A percentile compares a stretch with the other conserved stretches of the same genome.
Conservation (phyloP, 2,113 vertebrate species). For the Apteryx mantelli region DNA sequence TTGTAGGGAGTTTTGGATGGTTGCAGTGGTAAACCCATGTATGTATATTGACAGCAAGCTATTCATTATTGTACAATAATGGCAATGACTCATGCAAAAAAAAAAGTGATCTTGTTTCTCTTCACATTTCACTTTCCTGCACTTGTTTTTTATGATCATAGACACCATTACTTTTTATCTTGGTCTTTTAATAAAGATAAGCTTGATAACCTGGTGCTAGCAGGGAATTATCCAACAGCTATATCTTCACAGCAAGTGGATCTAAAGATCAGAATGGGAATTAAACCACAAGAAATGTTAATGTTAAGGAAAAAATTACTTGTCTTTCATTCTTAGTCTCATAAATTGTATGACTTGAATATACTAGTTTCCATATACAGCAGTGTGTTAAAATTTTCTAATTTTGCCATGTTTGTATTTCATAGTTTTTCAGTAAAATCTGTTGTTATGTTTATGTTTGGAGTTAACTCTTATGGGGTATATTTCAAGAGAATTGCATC, state of each 20-base stretch:
- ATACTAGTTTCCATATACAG: not conserved
- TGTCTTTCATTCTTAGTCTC: not conserved
- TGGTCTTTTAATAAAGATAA: conserved; percentile 1
- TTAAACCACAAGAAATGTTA: not conserved
- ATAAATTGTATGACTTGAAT: not conserved
- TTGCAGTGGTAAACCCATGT: not conserved
- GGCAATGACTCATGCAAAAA: not conserved
- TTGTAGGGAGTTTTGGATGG: not conserved
- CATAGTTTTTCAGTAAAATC: not conserved
- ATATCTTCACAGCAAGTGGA: not conserved
- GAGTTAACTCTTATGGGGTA: not conserved
- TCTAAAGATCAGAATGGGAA: not conserved
- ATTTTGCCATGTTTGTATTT: not conserved
- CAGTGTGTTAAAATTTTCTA: not conserved
- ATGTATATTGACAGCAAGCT: fast-evolving
- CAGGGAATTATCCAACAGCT: not conserved
- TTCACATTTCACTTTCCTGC: not conserved
- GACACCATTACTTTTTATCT: not conserved
- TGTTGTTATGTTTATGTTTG: not conserved
- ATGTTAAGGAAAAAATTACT: not conserved
- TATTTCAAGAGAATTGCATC: no score
- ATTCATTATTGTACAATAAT: not conserved
- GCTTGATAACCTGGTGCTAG: not conserved
- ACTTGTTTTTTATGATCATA: not conserved
- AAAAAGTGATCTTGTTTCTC: not conserved